Base-by-base conservation (phyloP, 23 tunicate genomes). In the Diplosoma virens region DNA sequence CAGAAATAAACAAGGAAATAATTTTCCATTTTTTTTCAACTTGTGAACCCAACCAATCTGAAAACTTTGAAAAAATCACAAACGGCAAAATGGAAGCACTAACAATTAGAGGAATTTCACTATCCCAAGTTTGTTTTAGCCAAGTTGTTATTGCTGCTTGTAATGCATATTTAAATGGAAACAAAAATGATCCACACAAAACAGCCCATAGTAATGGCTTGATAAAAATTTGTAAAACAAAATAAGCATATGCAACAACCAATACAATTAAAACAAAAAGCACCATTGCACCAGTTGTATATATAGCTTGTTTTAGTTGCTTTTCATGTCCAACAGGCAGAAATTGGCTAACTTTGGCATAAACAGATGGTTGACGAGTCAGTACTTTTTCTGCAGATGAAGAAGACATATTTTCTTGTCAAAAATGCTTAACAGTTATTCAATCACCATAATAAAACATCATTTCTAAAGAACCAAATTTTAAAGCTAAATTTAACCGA, bases 161-260 rank as follows among this genome's bases (percentile, higher is more conserved):
- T 24, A 92, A 58, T 25, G 87, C 66, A 69, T 85, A 67, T 61
- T 92, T 92, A 34, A 92, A 81, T 35, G 97, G 92, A 67, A 92
- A 92, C 32, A 92, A 47, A 59, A 92, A 80, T 4, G 87, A 85
- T 5, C 97, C 97, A 76, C 87, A 84, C 27, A 92, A 33, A 4
- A 80, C 76, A 2, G 91, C 92, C 97, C 97, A 92, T 20, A 85
- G 52, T 29, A 92, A 54, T 1, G 97, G 97, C 47, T 76, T 85
- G 30, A 92, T 85, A 46, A 92, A 92, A 0, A 92, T 31, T 76
- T 92, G 84, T 47, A 92, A 61, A 26, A 92, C 97, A 58, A 80
- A 80, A 33, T 78, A 92, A 16, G 89, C 77, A 37, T 75, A 60
- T 3, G 60, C 76, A 5, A 81, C 87, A 59, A 77, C 87, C 4